Base-by-base conservation (phyloP, 2,888 invertebrate genomes). In the Acanthoscelides obtectus region DNA sequence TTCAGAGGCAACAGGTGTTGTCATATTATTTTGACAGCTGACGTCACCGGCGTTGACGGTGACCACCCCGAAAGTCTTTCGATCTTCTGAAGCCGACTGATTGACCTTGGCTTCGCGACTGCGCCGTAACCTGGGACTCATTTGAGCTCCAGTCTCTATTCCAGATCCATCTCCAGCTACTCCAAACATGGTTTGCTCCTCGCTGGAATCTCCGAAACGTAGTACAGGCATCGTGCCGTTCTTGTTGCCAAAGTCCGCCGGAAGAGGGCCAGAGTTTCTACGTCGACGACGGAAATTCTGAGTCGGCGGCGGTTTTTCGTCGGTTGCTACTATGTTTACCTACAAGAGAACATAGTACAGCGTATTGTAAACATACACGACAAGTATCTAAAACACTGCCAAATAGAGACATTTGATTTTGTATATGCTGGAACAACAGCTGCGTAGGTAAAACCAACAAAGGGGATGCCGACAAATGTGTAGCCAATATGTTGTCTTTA, bases 321-420 rank as follows among this genome's bases (percentile, higher is more conserved):
- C 94, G 0, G 95, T 95, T 81, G 94, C 94, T 45, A 95, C 94
- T 72, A 95, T 94, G 81, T 95, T 94, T 0, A 95, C 93, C 45
- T 25, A 5, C 25, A n/a, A n/a, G n/a, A n/a, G n/a, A n/a, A n/a
- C n/a, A n/a, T n/a, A n/a, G n/a, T n/a, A n/a, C n/a, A n/a, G n/a
- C n/a, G n/a, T n/a, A n/a, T n/a, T n/a, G n/a, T n/a, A n/a, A n/a
- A n/a, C n/a, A n/a, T n/a, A n/a, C n/a, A n/a, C n/a, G n/a, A n/a
- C n/a, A n/a, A n/a, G n/a, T n/a, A n/a, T n/a, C n/a, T n/a, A n/a
- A n/a, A n/a, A n/a, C n/a, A n/a, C n/a, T n/a, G n/a, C n/a, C n/a
- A n/a, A n/a, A n/a, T n/a, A n/a, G n/a, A n/a, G n/a, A n/a, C n/a
- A n/a, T n/a, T n/a, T n/a, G n/a, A n/a, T n/a, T n/a, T n/a, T n/a